phyloP scores from a whole-genome alignment of 2,113 vertebrate genomes.

The Gnathonemus longibarbis region DNA sequence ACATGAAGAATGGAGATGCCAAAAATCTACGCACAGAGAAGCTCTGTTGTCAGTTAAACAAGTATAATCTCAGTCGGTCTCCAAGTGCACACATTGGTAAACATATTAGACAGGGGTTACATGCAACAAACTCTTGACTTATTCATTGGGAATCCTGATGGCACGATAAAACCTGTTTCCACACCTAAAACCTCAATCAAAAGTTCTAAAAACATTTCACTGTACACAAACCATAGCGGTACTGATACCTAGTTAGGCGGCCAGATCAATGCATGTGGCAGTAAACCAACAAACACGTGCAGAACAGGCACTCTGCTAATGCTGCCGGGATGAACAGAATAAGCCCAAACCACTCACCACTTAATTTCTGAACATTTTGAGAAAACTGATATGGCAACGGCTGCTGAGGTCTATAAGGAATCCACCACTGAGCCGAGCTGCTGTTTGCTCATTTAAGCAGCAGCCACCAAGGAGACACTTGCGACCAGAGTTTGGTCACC shows the following conservation, averaged over 20 bases:
- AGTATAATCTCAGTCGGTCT: not conserved
- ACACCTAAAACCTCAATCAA: not conserved
- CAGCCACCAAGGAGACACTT: no score
- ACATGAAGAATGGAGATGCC: constrained; percentile 8
- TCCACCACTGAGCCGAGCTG: not conserved
- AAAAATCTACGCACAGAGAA: constrained; percentile 24
- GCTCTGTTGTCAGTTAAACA: constrained; percentile 21
- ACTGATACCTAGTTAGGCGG: not conserved
- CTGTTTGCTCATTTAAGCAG: not conserved
- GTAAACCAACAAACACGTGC: not conserved
- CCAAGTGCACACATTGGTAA: not conserved
- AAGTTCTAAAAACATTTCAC: not conserved
- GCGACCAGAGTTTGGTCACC: not conserved
- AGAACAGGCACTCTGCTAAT: not conserved
- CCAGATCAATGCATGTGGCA: not conserved
- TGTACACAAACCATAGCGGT: not conserved
- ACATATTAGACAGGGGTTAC: not conserved
- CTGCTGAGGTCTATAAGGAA: not conserved
- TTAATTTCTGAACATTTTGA: not conserved
- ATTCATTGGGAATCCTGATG: not conserved
- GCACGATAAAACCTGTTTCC: not conserved
- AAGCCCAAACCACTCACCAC: not conserved
- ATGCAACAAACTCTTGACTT: not conserved
- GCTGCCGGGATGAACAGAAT: not conserved
- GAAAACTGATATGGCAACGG: not conserved